Evolutionary conservation across 2,797 vertebrate species (phyloP), one percentile per base, ranked within the genome.

Genomic region (Falco novaeseelandiae): DNA sequence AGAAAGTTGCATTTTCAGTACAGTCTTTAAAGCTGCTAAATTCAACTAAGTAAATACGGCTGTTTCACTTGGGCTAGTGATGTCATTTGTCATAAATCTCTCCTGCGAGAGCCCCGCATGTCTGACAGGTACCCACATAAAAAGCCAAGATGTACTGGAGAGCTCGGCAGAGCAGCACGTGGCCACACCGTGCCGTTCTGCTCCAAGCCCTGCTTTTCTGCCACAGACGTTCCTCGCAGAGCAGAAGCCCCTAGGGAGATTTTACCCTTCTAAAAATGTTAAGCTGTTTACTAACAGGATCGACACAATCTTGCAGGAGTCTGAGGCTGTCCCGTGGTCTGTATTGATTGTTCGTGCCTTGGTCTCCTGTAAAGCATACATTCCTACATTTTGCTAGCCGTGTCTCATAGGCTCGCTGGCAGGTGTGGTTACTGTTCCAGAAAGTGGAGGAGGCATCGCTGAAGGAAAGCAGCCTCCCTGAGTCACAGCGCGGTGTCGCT

Each of bases 81-180:
- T 29, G 30, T 5, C 4, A 1, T 26, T 29, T 22, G 78, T 16
- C n/a, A 14, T 3, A 8, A 7, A 29, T 42, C 54, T 62, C 10
- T 44, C 32, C 58, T 19, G 2, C 0, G 18, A 36, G 51, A 26
- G 59, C 55, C 30, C 10, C 0, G 7, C 1, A 29, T 29, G 8
- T 59, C 51, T 36, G 65, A 6, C 14, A 8, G 6, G 7, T 2
- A 4, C 6, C 54, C 7, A 0, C 3, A 1, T 3, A 8, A 19
- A 55, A 10, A 55, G 48, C 71, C 23, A 1, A 1, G 27, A 10
- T 1, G 23, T 4, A 2, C 0, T 2, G 49, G 72, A 34, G 61
- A 9, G 25, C 23, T 42, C 8, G 0, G 65, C 40, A 29, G 14
- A 4, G 14, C 2, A 1, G 38, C 1, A 0, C 3, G 1, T 8